Base-by-base conservation (phyloP, 2,797 vertebrate species). In the Epinephelus coioides region DNA sequence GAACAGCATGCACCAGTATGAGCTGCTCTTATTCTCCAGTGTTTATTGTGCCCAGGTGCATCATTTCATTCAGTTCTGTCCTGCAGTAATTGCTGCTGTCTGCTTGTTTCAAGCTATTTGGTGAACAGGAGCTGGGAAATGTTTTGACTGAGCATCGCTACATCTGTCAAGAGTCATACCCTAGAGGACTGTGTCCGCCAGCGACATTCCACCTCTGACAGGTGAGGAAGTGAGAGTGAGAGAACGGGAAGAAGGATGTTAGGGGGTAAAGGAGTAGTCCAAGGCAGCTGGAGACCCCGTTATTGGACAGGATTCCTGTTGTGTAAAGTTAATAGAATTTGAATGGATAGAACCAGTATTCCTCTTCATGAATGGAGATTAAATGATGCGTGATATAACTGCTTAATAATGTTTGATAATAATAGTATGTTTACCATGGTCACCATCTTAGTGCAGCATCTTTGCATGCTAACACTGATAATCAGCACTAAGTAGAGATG, bases 141-240 rank as follows among this genome's bases (percentile, higher is more conserved):
- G 56, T 78, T 86, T 91, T 81, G 87, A 86, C 88, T 72, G 89
- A 94, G 90, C 84, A 83, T 78, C 81, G 68, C 86, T 88, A 88
- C 94, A 92, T 94, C 91, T 94, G 93, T 93, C 82, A 59, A 27
- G 83, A 86, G 77, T 34, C 65, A 19, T 82, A 88, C 92, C 87
- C 92, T 76, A 83, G 92, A 92, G 93, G 79, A 78, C 61, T 40
- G 76, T 6, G 53, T 69, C 79, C 66, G 94, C 95, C 95, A 95
- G 90, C 85, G 78, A 94, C 95, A 95, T 95, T 96, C 95, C 94
- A 85, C 91, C 87, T 89, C 90, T 95, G 94, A 94, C 95, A 95
- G 95, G 94, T 94, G 93, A 95, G 95, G 95, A 95, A 95, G 94
- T 92, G 88, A 92, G 89, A 94, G 93, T 90, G 93, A 93, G 92